Conservation (phyloP, 2,113 vertebrate genomes). For the Serinus canaria region DNA sequence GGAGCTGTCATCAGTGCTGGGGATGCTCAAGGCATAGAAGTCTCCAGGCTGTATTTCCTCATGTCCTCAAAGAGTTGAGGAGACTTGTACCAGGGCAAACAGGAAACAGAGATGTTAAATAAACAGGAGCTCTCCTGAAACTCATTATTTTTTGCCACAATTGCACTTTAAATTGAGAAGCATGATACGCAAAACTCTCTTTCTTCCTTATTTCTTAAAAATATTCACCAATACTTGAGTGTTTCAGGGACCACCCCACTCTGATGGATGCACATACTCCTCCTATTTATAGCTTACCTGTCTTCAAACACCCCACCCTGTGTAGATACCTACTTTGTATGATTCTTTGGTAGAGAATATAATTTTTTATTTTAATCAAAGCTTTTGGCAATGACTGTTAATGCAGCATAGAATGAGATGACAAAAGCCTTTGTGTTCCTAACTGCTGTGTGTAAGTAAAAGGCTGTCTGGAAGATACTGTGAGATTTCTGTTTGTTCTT, state of each 20-base stretch:
- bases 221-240: constrained; percentile 17
- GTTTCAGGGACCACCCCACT: constrained; percentile 13
- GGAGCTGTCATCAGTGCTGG: background rate
- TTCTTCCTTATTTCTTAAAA: background rate
- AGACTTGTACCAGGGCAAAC: background rate
- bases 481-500: constrained; percentile 13
- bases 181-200: background rate
- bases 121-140: background rate
- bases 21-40: background rate
- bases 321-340: background rate
- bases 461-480: constrained; percentile 3
- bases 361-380: constrained; percentile 2
- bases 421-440: constrained; percentile 32
- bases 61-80: background rate
- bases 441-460: constrained; percentile 34
- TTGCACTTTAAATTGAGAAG: constrained; percentile 42
- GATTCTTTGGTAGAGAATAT: background rate
- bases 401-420: background rate
- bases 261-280: background rate
- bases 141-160: constrained; percentile 5
- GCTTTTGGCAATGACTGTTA: background rate
- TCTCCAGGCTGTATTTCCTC: background rate
- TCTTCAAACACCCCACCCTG: background rate
- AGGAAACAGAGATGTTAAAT: background rate
- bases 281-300: constrained; percentile 44